Conservation (phyloP, 2,797 vertebrate genomes). For the Scolopax bukidnonensis region DNA sequence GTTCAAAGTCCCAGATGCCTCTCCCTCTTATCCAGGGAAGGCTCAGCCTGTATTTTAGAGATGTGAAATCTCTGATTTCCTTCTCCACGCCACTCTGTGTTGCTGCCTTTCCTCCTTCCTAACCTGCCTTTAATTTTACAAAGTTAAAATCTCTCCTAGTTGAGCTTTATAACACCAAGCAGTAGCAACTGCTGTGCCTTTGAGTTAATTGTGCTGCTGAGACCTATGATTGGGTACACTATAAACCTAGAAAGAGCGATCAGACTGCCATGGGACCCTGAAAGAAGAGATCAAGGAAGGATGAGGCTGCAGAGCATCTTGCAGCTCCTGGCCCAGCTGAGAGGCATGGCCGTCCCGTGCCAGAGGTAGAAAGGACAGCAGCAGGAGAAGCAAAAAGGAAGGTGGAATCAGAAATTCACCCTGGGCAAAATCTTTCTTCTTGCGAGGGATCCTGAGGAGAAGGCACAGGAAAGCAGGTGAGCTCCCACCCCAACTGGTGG, state of each 20-base stretch:
- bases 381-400: background rate
- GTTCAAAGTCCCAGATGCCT: background rate
- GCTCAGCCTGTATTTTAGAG: background rate
- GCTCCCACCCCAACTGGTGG: background rate
- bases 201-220: background rate
- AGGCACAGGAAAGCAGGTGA: background rate
- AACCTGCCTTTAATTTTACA: background rate
- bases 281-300: background rate
- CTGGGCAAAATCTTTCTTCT: background rate
- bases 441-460: background rate
- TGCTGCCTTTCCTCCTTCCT: background rate
- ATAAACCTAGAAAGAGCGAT: background rate
- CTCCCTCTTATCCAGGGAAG: background rate
- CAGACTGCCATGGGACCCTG: background rate
- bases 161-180: background rate
- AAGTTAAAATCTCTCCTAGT: background rate
- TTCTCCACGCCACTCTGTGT: background rate
- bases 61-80: background rate
- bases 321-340: background rate
- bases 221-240: fast-evolving
- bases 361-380: background rate
- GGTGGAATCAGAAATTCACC: background rate
- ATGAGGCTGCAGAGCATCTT: background rate
- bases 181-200: background rate
- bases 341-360: background rate